phyloP scores from a whole-genome alignment of 2,797 vertebrate species.

The Hydrolagus colliei region DNA sequence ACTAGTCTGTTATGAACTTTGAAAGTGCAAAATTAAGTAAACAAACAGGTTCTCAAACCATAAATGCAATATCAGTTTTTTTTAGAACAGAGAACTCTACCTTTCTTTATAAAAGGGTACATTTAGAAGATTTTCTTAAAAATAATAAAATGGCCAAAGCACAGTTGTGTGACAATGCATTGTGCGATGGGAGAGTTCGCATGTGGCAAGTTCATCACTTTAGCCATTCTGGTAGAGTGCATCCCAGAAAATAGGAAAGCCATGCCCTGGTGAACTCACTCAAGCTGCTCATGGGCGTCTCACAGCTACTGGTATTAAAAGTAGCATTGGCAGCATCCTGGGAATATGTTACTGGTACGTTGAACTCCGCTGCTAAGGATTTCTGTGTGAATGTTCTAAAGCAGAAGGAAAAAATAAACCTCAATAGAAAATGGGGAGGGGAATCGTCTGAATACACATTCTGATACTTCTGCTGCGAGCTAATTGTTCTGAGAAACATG shows the following conservation, averaged over 20 bases:
- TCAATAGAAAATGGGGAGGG: background rate
- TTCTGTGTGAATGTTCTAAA: background rate
- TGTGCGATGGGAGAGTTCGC: background rate
- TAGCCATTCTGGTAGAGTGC: background rate
- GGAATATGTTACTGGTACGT: background rate
- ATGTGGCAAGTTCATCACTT: background rate
- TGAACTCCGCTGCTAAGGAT: background rate
- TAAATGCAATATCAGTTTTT: constrained; percentile 5
- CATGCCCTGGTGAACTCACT: background rate
- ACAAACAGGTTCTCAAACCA: background rate
- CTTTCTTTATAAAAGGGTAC: background rate
- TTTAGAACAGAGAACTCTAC: background rate
- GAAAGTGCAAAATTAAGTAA: constrained; percentile 1
- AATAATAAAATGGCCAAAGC: background rate
- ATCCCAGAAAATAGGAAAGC: background rate
- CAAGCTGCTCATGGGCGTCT: background rate
- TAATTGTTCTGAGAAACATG: background rate
- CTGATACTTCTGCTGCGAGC: background rate
- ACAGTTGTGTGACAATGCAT: background rate
- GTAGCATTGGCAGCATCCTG: background rate
- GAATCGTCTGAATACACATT: background rate
- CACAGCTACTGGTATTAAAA: background rate
- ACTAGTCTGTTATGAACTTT: background rate
- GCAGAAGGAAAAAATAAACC: background rate
- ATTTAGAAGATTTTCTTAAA: background rate